A percentile compares a stretch with the other conserved stretches of the same genome.
These are phyloP conservation scores for Eupithecia subfuscata DNA, from an alignment of 2,888 invertebrate species.

Conservation along the genomic window DNA sequence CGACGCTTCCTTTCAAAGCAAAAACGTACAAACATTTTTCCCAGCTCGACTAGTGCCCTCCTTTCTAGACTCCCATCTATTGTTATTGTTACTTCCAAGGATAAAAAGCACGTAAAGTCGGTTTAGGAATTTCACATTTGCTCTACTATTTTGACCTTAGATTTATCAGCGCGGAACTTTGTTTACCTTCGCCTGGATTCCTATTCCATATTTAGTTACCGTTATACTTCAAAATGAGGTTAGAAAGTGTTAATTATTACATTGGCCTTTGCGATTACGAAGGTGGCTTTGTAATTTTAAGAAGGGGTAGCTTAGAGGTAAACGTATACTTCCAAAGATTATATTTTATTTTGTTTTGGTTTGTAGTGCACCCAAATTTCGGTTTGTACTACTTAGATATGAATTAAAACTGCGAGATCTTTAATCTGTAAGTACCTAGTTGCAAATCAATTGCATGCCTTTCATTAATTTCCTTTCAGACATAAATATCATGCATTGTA, in stretches of 20 bases:
- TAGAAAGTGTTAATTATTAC: background rate
- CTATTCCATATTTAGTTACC: constrained; percentile 12
- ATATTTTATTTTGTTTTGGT: background rate
- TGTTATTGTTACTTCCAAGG: constrained; percentile 47
- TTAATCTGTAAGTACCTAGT: background rate
- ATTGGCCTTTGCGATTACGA: constrained; percentile 2
- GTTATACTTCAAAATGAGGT: constrained; percentile 12
- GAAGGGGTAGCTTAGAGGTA: background rate
- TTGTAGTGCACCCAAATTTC: background rate
- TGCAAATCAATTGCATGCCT: background rate
- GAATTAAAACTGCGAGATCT: background rate
- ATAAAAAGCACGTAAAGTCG: constrained; percentile 27
- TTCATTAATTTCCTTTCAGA: background rate
- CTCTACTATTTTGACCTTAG: constrained; percentile 22
- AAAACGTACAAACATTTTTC: constrained; percentile 30
- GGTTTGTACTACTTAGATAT: background rate
- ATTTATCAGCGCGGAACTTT: constrained; percentile 27
- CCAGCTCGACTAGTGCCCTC: constrained; percentile 59
- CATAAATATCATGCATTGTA: background rate
- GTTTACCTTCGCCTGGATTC: constrained; percentile 11
- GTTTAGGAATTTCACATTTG: constrained; percentile 18
- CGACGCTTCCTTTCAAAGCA: constrained; percentile 3
- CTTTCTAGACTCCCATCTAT: constrained; percentile 57
- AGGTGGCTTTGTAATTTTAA: background rate
- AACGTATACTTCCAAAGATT: background rate